Evolutionary conservation across 2,797 vertebrate species (phyloP), one percentile per base, ranked within the genome.

Genomic region (Anniella stebbinsi): DNA sequence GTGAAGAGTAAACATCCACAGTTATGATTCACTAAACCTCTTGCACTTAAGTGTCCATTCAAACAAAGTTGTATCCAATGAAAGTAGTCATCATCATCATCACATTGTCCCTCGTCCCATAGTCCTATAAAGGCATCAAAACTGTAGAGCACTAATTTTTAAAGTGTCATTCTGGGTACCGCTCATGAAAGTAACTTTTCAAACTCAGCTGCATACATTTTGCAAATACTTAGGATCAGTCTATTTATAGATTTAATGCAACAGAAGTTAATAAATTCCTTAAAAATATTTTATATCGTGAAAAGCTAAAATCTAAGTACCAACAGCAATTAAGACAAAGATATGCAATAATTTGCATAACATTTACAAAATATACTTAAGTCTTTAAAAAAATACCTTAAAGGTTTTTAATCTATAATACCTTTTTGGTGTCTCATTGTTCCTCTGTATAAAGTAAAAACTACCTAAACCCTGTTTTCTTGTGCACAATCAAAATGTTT

Each of bases 391-490:
- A 89, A 94, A 73, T 91, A 80, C 45, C 88, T 90, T 0, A 91
- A 0, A 92, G 80, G 48, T 87, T 93, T 89, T 91, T 87, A 41
- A 95, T 72, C 84, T 91, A 57, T 76, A 93, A 84, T 57, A 80
- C 83, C 88, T 86, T 93, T 78, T 91, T 69, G 90, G 67, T 92
- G 89, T 93, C 84, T 91, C 85, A 72, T 48, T 10, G 54, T 45
- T 89, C 87, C 90, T 92, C 87, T 91, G 63, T 87, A 90, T 78
- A 92, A 94, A 86, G 80, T 90, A 91, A 90, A 91, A 92, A 91
- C 86, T 80, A 88, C 75, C 86, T 70, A 57, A 81, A 92, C 69
- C 93, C 92, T 72, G 38, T 87, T 92, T 90, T 92, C 69, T 90
- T 80, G 73, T 89, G 86, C 87, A 93, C 38, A 13, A 1, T 51